phyloP scores from a whole-genome alignment of 2,113 vertebrate species.

The Brienomyrus longianalis region DNA sequence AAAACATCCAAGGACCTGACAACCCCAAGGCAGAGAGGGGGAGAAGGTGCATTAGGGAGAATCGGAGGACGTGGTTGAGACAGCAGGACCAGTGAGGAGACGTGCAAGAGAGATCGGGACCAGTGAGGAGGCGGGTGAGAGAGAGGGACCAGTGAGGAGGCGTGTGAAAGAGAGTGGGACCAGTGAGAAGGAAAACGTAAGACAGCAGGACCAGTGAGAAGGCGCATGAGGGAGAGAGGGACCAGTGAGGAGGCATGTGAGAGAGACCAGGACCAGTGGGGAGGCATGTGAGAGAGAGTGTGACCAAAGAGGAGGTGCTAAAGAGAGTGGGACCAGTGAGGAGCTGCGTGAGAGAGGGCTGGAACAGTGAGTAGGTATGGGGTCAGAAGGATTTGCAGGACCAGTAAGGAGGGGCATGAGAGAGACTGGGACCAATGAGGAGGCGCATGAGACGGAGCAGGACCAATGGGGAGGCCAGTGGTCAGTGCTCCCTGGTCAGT shows the following conservation, averaged over 20 bases:
- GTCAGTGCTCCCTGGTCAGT: not conserved
- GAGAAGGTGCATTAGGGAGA: not conserved
- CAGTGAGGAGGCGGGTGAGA: not conserved
- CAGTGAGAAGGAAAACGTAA: not conserved
- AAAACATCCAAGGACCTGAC: not conserved
- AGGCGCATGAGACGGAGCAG: not conserved
- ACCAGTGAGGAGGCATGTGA: no score
- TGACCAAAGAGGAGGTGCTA: no score
- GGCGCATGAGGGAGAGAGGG: not conserved
- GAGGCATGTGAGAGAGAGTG: no score
- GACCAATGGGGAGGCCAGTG: not conserved
- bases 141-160: not conserved
- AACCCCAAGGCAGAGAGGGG: not conserved
- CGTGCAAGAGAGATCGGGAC: not conserved
- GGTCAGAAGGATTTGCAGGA: not conserved
- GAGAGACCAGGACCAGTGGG: no score
- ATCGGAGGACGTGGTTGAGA: not conserved
- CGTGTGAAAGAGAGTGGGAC: not conserved
- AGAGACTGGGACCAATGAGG: not conserved
- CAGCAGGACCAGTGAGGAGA: not conserved
- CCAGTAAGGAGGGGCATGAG: not conserved
- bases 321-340: not conserved
- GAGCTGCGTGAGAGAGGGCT: not conserved
- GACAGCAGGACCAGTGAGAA: not conserved
- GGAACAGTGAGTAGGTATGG: not conserved